These are phyloP conservation scores for Podocnemis expansa DNA, from an alignment of 2,113 vertebrate species.

Conservation along the genomic window DNA sequence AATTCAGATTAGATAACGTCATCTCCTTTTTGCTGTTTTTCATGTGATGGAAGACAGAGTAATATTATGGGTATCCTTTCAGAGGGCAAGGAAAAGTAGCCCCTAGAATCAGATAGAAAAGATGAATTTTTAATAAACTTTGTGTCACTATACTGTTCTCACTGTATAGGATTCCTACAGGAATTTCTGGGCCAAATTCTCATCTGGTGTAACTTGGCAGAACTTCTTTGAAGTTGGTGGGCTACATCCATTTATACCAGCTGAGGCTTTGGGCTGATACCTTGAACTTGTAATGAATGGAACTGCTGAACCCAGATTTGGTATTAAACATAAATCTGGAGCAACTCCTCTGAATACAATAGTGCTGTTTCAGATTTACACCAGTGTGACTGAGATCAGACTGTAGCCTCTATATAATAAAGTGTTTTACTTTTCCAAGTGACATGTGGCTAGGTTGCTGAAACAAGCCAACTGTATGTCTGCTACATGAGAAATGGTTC, in stretches of 20 bases:
- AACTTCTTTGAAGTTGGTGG: fast-evolving
- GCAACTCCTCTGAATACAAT: not conserved
- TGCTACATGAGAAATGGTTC: not conserved
- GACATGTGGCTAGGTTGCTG: not conserved
- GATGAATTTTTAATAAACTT: not conserved
- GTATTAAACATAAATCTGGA: not conserved
- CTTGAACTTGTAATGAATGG: not conserved
- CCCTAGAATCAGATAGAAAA: not conserved
- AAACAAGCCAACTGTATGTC: not conserved
- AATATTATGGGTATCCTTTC: not conserved
- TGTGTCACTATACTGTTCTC: not conserved
- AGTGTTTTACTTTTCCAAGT: not conserved
- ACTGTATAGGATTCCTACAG: not conserved
- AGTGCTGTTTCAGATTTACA: not conserved
- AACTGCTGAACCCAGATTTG: not conserved
- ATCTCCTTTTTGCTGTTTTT: not conserved
- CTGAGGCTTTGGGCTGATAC: not conserved
- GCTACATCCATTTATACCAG: not conserved
- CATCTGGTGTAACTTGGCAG: not conserved
- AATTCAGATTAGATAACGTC: not conserved
- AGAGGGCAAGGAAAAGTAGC: not conserved
- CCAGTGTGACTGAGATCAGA: not conserved
- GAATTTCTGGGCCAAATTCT: not conserved
- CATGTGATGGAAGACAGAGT: not conserved
- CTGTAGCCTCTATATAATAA: not conserved